phyloP scores from a whole-genome alignment of 2,888 invertebrate genomes.

The Trichopoda pennipes region DNA sequence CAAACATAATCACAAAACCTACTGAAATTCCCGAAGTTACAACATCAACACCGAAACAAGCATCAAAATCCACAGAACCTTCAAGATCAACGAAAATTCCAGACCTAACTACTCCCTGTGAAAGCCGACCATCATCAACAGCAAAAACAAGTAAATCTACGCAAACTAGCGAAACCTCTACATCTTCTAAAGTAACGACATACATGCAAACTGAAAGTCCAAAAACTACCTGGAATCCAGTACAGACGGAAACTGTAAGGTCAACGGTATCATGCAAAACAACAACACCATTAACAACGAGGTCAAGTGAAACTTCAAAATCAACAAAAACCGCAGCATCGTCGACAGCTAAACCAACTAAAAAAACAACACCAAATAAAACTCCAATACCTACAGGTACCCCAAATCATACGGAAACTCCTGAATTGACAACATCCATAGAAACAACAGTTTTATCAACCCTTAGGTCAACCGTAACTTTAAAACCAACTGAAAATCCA shows the following conservation, averaged over 20 bases:
- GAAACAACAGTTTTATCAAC: background rate
- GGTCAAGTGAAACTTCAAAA: background rate
- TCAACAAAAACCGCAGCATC: background rate
- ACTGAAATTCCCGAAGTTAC: conserved; percentile 8
- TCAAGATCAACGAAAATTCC: background rate
- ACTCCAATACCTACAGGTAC: background rate
- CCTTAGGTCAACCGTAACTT: background rate
- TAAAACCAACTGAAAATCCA: background rate
- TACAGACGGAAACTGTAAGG: background rate
- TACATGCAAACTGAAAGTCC: background rate
- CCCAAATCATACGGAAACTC: background rate
- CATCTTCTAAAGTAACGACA: background rate
- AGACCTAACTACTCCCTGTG: no score
- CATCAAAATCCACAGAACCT: background rate
- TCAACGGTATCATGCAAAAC: background rate
- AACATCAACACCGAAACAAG: background rate
- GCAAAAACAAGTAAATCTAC: conserved; percentile 43
- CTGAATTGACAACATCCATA: background rate
- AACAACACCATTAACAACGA: background rate
- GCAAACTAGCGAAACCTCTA: background rate
- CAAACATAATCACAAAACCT: background rate
- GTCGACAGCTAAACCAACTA: background rate
- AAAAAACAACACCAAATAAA: background rate
- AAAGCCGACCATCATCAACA: conserved; percentile 31
- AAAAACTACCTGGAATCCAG: background rate